Base-by-base conservation (phyloP, 2,797 vertebrate genomes). In the Catharus ustulatus region DNA sequence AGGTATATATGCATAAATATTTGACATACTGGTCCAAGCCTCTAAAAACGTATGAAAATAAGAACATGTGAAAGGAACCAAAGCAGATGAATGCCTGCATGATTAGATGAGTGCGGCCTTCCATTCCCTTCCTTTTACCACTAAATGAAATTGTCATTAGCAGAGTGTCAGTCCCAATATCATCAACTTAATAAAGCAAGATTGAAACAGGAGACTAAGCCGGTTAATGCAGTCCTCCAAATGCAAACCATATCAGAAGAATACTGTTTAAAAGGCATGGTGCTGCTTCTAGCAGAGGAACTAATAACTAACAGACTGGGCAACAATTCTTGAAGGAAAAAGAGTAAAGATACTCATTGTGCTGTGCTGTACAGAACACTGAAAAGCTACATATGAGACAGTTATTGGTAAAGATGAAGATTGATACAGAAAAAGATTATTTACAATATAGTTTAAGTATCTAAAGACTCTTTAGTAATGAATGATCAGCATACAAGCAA, bases 61-160 rank as follows among this genome's bases (percentile, higher is more conserved):
- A 87, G 82, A 95, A 79, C 87, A 93, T 21, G 85, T 80, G 66
- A 93, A 95, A 93, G 79, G 46, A 95, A 61, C 67, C 72, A 88
- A 73, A 21, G 49, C 86, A 88, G 93, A 94, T 1, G 0, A 87
- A 90, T 32, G 83, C 71, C 63, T 66, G 54, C 71, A 46, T 91
- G 84, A 96, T 95, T 91, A 94, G 91, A 94, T 76, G 93, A 97
- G 75, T 63, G 67, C 86, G 95, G 90, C 85, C 83, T 92, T 93
- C 91, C 81, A 93, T 94, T 89, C 87, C 93, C 58, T 90, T 94
- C 93, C 86, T 85, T 86, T 89, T 93, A 89, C 92, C 68, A 85
- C 93, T 95, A 91, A 97, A 96, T 95, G 94, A 97, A 97, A 97
- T 84, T 94, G 95, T 96, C 93, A 95, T 97, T 96, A 97, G 87